Evolutionary conservation across 2,888 invertebrate species (phyloP).

Genomic region (Liodrosophila aerea): DNA sequence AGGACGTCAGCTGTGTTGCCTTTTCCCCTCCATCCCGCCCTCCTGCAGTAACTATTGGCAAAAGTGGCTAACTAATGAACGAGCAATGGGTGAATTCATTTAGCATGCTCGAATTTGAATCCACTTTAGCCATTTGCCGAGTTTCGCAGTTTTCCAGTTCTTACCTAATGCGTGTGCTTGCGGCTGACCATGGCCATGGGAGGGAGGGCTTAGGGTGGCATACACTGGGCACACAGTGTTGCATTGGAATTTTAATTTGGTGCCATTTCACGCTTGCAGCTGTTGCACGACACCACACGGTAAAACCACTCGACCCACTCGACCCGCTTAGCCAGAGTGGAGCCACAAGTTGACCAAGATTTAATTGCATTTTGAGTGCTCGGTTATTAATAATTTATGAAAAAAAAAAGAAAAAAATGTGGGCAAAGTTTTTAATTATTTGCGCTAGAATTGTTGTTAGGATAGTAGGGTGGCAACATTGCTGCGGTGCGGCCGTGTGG

Average conservation of each 20-base stretch:
- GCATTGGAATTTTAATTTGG: constrained; percentile 73
- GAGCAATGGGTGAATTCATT: constrained; percentile 58
- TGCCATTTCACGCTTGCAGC: constrained; percentile 60
- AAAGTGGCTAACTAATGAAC: constrained; percentile 64
- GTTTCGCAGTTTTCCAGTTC: constrained; percentile 26
- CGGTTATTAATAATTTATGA: constrained; percentile 69
- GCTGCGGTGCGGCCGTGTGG: constrained; percentile 28
- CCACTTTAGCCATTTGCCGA: constrained; percentile 1
- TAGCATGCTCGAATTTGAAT: constrained; percentile 32
- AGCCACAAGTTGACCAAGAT: constrained; percentile 74
- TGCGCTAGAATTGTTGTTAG: constrained; percentile 36
- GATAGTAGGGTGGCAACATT: background rate
- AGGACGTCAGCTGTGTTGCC: constrained; percentile 48
- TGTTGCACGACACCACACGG: constrained; percentile 46
- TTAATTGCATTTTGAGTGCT: constrained; percentile 76
- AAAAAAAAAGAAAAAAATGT: constrained; percentile 52
- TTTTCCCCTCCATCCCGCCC: background rate
- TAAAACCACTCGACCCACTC: constrained; percentile 15
- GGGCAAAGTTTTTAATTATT: constrained; percentile 71
- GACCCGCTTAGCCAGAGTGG: too few species aligned
- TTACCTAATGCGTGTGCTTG: constrained; percentile 42
- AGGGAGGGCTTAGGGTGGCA: background rate
- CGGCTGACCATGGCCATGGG: constrained; percentile 14
- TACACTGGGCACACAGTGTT: constrained; percentile 22
- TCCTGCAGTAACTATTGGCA: background rate